These are phyloP conservation scores for Lagenorhynchus albirostris DNA, from an alignment of 2,113 vertebrate species.

Conservation along the genomic window DNA sequence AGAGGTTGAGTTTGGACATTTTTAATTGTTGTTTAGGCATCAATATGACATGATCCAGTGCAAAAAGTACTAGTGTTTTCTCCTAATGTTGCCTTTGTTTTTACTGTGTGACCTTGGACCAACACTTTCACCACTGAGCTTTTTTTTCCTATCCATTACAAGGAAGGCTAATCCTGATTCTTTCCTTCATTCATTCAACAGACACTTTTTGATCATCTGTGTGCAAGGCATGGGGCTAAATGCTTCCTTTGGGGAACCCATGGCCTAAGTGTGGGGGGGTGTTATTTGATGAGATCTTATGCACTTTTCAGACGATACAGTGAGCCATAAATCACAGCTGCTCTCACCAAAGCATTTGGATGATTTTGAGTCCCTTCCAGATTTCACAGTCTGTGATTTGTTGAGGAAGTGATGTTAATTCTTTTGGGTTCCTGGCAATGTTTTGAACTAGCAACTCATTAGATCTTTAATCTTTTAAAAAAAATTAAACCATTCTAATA, in stretches of 20 bases:
- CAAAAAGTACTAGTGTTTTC: background rate
- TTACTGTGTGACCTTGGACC: background rate
- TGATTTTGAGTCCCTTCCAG: background rate
- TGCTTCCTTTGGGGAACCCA: background rate
- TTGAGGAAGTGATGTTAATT: background rate
- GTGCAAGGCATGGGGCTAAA: background rate
- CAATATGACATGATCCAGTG: background rate
- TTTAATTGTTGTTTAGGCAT: background rate
- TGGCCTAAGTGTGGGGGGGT: background rate
- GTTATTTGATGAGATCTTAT: background rate
- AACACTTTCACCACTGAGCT: background rate
- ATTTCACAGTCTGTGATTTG: background rate
- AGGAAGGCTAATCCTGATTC: background rate
- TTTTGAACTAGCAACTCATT: constrained; percentile 4
- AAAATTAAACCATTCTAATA: background rate
- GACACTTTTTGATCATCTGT: background rate
- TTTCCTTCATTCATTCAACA: background rate
- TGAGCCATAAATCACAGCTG: background rate
- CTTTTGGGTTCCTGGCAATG: background rate
- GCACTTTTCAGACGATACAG: background rate
- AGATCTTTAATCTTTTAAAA: constrained; percentile 16
- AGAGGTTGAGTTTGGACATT: background rate
- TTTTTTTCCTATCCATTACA: background rate
- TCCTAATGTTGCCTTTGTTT: background rate
- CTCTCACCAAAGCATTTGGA: background rate